A percentile compares a stretch with the other conserved stretches of the same genome.
phyloP scores from a whole-genome alignment of 2,888 invertebrate genomes.

The Polydrusus cervinus region DNA sequence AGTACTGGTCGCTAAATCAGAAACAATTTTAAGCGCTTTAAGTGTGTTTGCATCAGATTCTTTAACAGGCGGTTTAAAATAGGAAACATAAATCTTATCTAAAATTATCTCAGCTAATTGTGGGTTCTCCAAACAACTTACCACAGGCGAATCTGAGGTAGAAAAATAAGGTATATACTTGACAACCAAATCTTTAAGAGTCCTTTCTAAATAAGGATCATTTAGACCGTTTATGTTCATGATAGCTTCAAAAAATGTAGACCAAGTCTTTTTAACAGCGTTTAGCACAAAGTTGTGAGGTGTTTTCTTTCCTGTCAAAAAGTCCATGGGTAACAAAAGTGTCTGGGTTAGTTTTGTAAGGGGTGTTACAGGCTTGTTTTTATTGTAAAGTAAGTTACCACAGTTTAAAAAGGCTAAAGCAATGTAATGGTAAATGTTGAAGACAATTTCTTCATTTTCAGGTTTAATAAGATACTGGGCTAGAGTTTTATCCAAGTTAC shows the following conservation, averaged over 20 bases:
- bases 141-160: slow-evolving; percentile 63
- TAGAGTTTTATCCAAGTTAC: slow-evolving; percentile 63
- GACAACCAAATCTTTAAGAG: slow-evolving; percentile 72
- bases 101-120: slow-evolving; percentile 62
- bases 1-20: slow-evolving; percentile 61
- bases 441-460: slow-evolving; percentile 62
- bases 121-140: slow-evolving; percentile 62
- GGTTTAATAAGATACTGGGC: slow-evolving; percentile 61
- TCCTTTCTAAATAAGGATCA: slow-evolving; percentile 72
- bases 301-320: slow-evolving; percentile 71
- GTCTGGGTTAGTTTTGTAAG: slow-evolving; percentile 69
- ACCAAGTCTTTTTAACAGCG: slow-evolving; percentile 73
- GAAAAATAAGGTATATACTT: slow-evolving; percentile 67
- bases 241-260: slow-evolving; percentile 73
- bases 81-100: slow-evolving; percentile 64
- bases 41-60: slow-evolving; percentile 64
- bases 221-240: slow-evolving; percentile 70
- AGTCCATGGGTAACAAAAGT: slow-evolving; percentile 72
- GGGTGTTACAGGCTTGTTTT: slow-evolving; percentile 66
- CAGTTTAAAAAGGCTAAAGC: slow-evolving; percentile 65
- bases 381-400: slow-evolving; percentile 65
- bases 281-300: slow-evolving; percentile 69
- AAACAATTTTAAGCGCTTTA: slow-evolving; percentile 65
- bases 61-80: slow-evolving; percentile 65
- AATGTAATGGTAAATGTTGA: slow-evolving; percentile 65